Evolutionary conservation across 1,140 invertebrate species (phyloP).

Genomic region (Lysiphlebus fabarum): DNA sequence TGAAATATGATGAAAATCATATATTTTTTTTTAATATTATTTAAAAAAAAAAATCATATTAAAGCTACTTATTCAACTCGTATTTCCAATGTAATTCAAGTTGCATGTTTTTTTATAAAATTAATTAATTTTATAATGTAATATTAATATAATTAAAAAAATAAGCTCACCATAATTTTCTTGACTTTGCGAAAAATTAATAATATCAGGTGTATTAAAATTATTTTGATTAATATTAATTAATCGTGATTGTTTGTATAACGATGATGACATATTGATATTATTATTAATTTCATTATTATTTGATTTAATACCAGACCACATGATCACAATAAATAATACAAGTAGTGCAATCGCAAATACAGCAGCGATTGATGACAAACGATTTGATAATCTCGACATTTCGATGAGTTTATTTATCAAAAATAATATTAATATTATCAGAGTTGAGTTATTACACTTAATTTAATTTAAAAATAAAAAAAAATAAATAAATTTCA

Average conservation of each 20-base stretch:
- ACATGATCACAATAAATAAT: slow-evolving; percentile 21
- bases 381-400: slow-evolving; percentile 21
- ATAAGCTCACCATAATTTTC: slow-evolving; percentile 15
- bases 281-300: slow-evolving; percentile 8
- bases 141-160: neutral
- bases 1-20: no score
- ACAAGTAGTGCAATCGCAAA: slow-evolving; percentile 17
- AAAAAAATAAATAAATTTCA: neutral
- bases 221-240: no score
- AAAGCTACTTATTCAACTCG: no score
- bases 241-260: neutral
- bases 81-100: neutral
- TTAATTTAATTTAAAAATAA: no score
- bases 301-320: slow-evolving; percentile 16
- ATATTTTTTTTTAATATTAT: no score
- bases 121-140: neutral
- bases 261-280: slow-evolving; percentile 10
- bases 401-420: slow-evolving; percentile 5
- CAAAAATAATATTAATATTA: neutral
- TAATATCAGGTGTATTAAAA: neutral
- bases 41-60: no score
- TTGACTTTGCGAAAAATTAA: neutral
- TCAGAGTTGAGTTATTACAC: no score
- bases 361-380: slow-evolving; percentile 19
- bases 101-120: neutral